Evolutionary conservation across 1,140 invertebrate species (phyloP), one percentile per base, ranked within the genome.

Genomic region (Aphelinus atriplicis): DNA sequence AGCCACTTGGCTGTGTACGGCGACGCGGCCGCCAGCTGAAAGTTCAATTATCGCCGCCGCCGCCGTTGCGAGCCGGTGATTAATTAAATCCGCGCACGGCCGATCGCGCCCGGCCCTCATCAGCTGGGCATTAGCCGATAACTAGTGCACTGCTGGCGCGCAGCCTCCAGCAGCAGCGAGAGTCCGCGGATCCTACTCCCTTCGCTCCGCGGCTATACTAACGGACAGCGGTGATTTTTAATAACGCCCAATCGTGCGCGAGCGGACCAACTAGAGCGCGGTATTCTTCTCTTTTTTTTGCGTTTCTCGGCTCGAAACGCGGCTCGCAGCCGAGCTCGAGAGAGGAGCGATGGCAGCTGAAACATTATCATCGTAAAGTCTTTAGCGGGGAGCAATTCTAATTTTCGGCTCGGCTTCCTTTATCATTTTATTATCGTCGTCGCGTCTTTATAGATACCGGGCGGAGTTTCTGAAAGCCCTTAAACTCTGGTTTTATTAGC

Each of bases 41-140:
- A 83, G 80, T 81, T 84, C 81, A 81, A 84, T 84, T 81, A 83
- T 81, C 79, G 78, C 5, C 26, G 26, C 26, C 26, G 26, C 26
- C 26, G 26, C 26, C 26, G 26, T 26, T 26, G 26, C 26, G 26
- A 26, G 26, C 26, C 73, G 78, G 81, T 83, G 83, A 84, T 84
- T 84, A 84, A 84, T 83, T 81, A 81, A 84, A 83, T 84, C 81
- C 81, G 78, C 26, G 26, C 83, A 81, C 80, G 80, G 77, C 73
- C 78, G 79, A 79, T 77, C 77, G 67, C 74, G 7, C 3, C 6
- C 26, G 46, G 55, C 48, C 57, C 48, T n/a, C 58, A 43, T 43
- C 56, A n/a, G 10, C 57, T 26, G 43, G 3, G 3, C 2, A 7
- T 7, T n/a, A 10, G n/a, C 26, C 57, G 6, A 2, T 9, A 10